Evolutionary conservation across 2,113 vertebrate genomes (phyloP), one percentile per base, ranked within the genome.

Genomic region (Ageneiosus marmoratus): DNA sequence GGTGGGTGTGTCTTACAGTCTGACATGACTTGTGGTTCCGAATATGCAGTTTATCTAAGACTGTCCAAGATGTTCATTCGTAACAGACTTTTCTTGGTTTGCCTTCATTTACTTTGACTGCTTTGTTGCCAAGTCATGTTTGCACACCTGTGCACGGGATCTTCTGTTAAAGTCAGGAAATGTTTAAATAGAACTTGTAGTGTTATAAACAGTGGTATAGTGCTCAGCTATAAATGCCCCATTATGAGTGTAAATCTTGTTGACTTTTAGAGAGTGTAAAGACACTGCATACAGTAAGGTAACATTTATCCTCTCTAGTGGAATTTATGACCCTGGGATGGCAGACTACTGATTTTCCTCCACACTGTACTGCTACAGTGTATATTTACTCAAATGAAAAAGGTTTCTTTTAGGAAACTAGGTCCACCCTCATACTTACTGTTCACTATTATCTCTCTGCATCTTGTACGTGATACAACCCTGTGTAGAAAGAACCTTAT

Each of bases 251-350:
- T 79, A 84, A 86, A 87, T 83, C 83, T 72, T 65, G 62, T 41
- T 48, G 18, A 27, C 29, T 53, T 84, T 51, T 51, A 16, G n/a
- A 72, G 34, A 55, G 20, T 22, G 12, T 44, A 73, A 84, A 76
- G 34, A 62, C 69, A 32, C 29, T 83, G 86, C 89, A 87, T 87
- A 85, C 83, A 46, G 76, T 84, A 81, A 84, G 79, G 67, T 51
- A 65, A 79, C 79, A 22, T 80, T 73, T 72, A 58, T 37, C 70
- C 44, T n/a, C n/a, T 60, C 74, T 55, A 10, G 41, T 65, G 82
- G 84, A 82, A 84, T 85, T 87, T 83, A 83, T 50, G 65, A 62
- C 77, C 55, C 74, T 58, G 60, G 44, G 75, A 79, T 65, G 20
- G 72, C 65, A 80, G 63, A 62, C 18, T 73, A 22, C 62, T 50